phyloP scores from a whole-genome alignment of 2,888 invertebrate species.

The Mylabris sibirica region DNA sequence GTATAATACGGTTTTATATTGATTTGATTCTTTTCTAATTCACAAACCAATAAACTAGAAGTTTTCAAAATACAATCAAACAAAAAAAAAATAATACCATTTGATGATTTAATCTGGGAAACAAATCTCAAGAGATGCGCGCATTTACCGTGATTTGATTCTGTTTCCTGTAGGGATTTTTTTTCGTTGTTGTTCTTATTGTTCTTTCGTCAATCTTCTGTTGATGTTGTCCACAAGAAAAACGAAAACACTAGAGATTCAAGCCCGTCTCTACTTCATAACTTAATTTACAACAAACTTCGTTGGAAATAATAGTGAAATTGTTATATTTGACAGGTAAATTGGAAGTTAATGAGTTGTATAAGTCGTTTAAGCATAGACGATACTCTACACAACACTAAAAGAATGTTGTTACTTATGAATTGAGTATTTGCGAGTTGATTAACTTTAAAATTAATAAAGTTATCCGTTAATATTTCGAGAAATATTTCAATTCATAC shows the following conservation, averaged over 20 bases:
- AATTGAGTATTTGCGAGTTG: not conserved
- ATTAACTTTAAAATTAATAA: not conserved
- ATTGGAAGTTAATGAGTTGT: not conserved
- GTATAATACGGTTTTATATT: not conserved
- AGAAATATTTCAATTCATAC: not conserved
- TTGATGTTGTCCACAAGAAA: not conserved
- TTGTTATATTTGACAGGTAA: not conserved
- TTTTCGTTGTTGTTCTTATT: not conserved
- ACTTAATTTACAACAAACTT: too few relatives aligned
- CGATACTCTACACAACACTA: not conserved
- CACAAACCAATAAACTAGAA: conserved; percentile 15
- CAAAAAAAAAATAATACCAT: not conserved
- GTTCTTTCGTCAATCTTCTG: not conserved
- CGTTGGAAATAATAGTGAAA: too few relatives aligned
- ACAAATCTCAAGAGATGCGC: not conserved
- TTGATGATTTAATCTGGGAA: not conserved
- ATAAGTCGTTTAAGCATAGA: not conserved
- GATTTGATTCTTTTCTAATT: not conserved
- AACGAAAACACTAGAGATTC: not conserved
- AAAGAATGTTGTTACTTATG: not conserved
- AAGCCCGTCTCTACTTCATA: too few relatives aligned
- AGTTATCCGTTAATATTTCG: conserved; percentile 1
- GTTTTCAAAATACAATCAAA: not conserved
- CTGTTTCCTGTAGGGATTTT: not conserved
- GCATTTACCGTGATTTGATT: not conserved